Conservation (phyloP, 2,113 vertebrate genomes). For the Cynoglossus semilaevis region DNA sequence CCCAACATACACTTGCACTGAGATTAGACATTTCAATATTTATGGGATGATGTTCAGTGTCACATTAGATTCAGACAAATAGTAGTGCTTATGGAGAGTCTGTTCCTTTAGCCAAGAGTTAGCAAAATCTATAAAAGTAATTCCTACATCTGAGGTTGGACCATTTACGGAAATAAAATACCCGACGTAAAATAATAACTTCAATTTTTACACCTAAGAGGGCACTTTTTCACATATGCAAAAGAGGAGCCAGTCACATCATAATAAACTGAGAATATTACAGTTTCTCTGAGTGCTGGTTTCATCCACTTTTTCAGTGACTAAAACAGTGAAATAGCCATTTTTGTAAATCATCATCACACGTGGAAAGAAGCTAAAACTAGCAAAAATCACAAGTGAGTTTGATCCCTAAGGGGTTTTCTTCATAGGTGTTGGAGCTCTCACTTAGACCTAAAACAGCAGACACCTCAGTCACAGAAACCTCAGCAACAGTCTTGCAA, state of each 20-base stretch:
- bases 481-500: conserved; percentile 42
- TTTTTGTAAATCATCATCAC: background rate
- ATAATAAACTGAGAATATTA: conserved; percentile 10
- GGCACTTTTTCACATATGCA: conserved; percentile 23
- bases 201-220: conserved; percentile 31
- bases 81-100: conserved; percentile 11
- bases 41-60: conserved; percentile 33
- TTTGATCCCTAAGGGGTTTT: conserved; percentile 27
- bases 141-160: conserved; percentile 65
- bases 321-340: background rate
- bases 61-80: conserved; percentile 44
- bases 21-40: conserved; percentile 23
- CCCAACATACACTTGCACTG: conserved; percentile 33
- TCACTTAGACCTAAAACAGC: background rate
- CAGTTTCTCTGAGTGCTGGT: conserved; percentile 28
- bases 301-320: background rate
- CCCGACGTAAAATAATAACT: conserved; percentile 24
- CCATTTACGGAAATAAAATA: conserved; percentile 46
- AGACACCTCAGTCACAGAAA: conserved; percentile 11
- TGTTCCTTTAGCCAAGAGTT: conserved; percentile 40
- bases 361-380: conserved; percentile 4
- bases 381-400: background rate
- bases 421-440: conserved; percentile 27
- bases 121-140: conserved; percentile 34
- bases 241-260: background rate